Percentiles rank a stretch among this genome's conserved stretches.
phyloP scores from a whole-genome alignment of 2,888 invertebrate genomes.

The Clivina fossor region DNA sequence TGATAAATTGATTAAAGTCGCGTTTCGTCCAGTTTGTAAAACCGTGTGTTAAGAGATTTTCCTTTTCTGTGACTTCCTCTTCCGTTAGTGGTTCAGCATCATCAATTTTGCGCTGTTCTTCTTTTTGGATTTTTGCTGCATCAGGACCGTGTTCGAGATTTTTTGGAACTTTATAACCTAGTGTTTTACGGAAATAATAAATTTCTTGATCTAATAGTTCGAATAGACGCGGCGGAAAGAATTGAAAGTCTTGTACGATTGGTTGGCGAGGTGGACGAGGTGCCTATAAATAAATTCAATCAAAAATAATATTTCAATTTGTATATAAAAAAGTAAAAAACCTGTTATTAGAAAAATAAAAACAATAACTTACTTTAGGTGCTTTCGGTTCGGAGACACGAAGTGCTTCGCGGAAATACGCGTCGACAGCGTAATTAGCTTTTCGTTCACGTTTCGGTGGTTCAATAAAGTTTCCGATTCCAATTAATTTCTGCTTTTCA shows the following conservation, averaged over 20 bases:
- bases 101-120: slow-evolving; percentile 97
- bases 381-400: slow-evolving; percentile 96
- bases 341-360: background rate
- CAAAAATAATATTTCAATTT: too few species aligned
- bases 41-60: slow-evolving; percentile 88
- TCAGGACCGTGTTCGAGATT: slow-evolving; percentile 93
- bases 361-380: slow-evolving; percentile 73
- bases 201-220: slow-evolving; percentile 98
- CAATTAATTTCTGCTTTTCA: slow-evolving; percentile 84
- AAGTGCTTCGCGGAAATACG: slow-evolving; percentile 95
- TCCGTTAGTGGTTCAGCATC: slow-evolving; percentile 89
- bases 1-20: slow-evolving; percentile 99
- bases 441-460: slow-evolving; percentile 98
- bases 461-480: slow-evolving; percentile 95
- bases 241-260: slow-evolving; percentile 99
- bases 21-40: slow-evolving; percentile 98
- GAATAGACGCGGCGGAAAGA: slow-evolving; percentile 96
- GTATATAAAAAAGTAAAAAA: too few species aligned
- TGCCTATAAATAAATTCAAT: slow-evolving; percentile 69
- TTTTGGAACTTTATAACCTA: slow-evolving; percentile 93
- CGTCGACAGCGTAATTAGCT: slow-evolving; percentile 98
- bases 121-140: slow-evolving; percentile 88
- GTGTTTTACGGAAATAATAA: slow-evolving; percentile 91
- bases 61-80: slow-evolving; percentile 89
- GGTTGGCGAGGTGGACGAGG: slow-evolving; percentile 99